These are phyloP conservation scores for Cranoglanis bouderius DNA, from an alignment of 2,113 vertebrate genomes.

Conservation along the genomic window DNA sequence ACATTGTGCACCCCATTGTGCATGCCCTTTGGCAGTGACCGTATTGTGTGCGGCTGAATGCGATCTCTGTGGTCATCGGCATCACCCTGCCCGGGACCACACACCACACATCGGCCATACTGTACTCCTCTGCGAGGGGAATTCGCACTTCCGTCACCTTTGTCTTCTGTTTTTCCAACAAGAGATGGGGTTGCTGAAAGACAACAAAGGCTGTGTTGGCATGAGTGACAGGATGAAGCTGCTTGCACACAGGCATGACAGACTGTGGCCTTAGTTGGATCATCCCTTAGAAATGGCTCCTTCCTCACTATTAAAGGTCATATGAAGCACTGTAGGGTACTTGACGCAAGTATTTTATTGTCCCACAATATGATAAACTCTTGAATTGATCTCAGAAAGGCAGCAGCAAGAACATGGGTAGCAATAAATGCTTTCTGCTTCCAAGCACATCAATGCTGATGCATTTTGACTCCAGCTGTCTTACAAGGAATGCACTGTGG, in stretches of 20 bases:
- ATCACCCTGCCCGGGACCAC: conserved; percentile 38
- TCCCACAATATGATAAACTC: neutral
- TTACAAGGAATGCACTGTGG: neutral
- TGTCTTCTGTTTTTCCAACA: conserved; percentile 75
- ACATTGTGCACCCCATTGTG: conserved; percentile 44
- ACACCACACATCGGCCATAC: conserved; percentile 50
- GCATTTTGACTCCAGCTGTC: neutral
- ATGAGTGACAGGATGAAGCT: conserved; percentile 67
- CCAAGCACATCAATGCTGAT: neutral
- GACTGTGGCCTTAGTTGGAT: conserved; percentile 39
- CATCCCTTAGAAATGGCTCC: conserved; percentile 6
- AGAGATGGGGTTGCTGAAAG: conserved; percentile 59
- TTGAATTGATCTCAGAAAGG: neutral
- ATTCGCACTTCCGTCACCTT: conserved; percentile 60
- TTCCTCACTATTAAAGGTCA: neutral
- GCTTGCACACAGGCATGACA: conserved; percentile 53
- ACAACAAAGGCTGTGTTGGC: conserved; percentile 73
- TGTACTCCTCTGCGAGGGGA: conserved; percentile 54
- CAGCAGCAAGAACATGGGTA: neutral
- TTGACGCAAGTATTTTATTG: neutral
- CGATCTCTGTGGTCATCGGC: conserved; percentile 55
- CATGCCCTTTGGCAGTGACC: conserved; percentile 40
- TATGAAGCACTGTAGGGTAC: neutral
- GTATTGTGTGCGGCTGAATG: conserved; percentile 57
- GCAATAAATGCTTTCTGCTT: conserved; percentile 14